Evolutionary conservation across 2,888 invertebrate species (phyloP).

Genomic region (Chymomyza caudatula): DNA sequence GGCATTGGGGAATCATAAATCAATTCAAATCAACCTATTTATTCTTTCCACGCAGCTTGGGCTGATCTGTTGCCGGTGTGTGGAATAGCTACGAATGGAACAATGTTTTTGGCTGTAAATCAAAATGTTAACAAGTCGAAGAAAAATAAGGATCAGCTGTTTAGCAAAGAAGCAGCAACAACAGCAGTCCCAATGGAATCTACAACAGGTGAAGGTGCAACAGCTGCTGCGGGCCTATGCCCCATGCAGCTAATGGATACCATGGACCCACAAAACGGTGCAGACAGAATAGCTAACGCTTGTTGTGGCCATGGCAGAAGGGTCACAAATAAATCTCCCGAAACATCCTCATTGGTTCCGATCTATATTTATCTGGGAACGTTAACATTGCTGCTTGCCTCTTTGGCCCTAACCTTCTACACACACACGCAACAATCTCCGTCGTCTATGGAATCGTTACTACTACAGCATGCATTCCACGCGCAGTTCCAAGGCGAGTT

Average conservation of each 20-base stretch:
- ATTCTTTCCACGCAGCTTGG: not conserved
- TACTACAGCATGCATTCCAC: conserved; percentile 38
- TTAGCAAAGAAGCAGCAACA: conserved; percentile 14
- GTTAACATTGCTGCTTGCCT: conserved; percentile 67
- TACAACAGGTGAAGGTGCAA: conserved; percentile 5
- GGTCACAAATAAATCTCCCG: conserved; percentile 34
- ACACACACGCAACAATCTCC: conserved; percentile 51
- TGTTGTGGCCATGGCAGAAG: conserved; percentile 38
- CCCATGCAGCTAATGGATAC: conserved; percentile 42
- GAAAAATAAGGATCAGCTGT: conserved; percentile 29
- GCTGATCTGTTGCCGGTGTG: conserved; percentile 8
- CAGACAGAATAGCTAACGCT: not conserved
- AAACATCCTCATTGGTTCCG: conserved; percentile 27
- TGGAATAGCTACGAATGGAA: conserved; percentile 8
- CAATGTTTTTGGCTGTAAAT: conserved; percentile 74
- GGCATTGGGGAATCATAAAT: conserved; percentile 1
- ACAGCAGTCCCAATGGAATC: conserved; percentile 15
- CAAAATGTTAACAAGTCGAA: conserved; percentile 60
- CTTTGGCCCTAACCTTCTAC: conserved; percentile 71
- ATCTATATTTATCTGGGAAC: conserved; percentile 73
- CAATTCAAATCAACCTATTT: not conserved
- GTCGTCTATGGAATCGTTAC: conserved; percentile 14
- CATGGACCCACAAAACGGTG: not conserved
- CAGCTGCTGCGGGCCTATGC: conserved; percentile 36
- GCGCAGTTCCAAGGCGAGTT: conserved; percentile 67